phyloP scores from a whole-genome alignment of 1,140 invertebrate genomes.

The Andrena cerasifolii region DNA sequence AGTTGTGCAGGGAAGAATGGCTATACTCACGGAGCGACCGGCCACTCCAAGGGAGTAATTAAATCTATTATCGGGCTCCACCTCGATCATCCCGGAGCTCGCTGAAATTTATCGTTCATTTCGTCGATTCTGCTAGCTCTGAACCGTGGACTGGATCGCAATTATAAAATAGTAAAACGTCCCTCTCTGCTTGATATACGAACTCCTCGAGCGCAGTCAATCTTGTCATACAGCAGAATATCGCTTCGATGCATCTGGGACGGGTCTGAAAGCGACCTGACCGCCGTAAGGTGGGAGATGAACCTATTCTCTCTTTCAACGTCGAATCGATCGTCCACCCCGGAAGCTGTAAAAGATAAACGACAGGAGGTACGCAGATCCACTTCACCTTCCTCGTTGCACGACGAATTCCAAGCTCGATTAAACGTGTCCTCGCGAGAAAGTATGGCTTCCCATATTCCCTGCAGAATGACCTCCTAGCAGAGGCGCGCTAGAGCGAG shows the following conservation, averaged over 20 bases:
- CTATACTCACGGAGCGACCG: not conserved
- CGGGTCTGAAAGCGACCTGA: too few species aligned
- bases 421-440: slow-evolving; percentile 30
- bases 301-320: not conserved
- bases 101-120: slow-evolving; percentile 50
- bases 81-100: not conserved
- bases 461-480: slow-evolving; percentile 1
- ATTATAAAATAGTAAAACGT: too few species aligned
- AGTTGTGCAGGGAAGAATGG: slow-evolving; percentile 8
- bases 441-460: slow-evolving; percentile 24
- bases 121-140: not conserved
- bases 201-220: too few species aligned
- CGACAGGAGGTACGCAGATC: not conserved
- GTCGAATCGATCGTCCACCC: too few species aligned
- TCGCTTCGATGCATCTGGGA: too few species aligned
- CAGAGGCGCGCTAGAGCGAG: not conserved
- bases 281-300: too few species aligned
- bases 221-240: too few species aligned
- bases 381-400: not conserved
- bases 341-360: not conserved
- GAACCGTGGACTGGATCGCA: not conserved
- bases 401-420: slow-evolving; percentile 37
- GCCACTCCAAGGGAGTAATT: slow-evolving; percentile 55
- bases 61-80: slow-evolving; percentile 49
- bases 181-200: too few species aligned